Evolutionary conservation across 2,113 vertebrate species (phyloP).

Genomic region (Synchiropus splendidus): DNA sequence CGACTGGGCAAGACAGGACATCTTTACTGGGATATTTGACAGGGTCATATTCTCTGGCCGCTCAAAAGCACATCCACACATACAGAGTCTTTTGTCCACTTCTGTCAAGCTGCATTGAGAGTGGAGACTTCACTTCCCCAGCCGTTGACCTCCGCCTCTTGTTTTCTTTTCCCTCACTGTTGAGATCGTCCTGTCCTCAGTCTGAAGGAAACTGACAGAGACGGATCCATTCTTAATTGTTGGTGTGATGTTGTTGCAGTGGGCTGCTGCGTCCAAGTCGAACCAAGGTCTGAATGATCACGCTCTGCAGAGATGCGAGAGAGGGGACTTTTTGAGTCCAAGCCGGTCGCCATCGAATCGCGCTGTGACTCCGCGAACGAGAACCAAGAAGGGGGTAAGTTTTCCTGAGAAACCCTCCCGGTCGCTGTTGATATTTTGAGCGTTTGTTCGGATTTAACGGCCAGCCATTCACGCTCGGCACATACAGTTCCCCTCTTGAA

Average conservation of each 20-base stretch:
- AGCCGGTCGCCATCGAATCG: constrained; percentile 42
- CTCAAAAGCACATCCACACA: constrained; percentile 34
- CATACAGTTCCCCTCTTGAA: constrained; percentile 2
- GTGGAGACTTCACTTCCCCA: constrained; percentile 41
- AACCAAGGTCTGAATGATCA: constrained; percentile 32
- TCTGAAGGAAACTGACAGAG: constrained; percentile 3
- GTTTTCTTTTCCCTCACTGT: constrained; percentile 44
- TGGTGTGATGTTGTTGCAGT: constrained; percentile 69
- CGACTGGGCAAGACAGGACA: constrained; percentile 40
- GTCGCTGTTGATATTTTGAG: not conserved
- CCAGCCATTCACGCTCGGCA: not conserved
- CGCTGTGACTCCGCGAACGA: constrained; percentile 35
- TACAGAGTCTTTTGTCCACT: constrained; percentile 43
- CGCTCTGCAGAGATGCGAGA: constrained; percentile 35
- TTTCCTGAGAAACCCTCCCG: constrained; percentile 5
- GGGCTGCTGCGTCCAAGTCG: constrained; percentile 26
- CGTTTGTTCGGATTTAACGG: not conserved
- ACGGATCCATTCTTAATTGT: constrained; percentile 18
- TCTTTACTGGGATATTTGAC: constrained; percentile 52
- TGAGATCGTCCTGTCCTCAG: constrained; percentile 40
- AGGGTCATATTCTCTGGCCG: constrained; percentile 50
- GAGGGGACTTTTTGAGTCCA: constrained; percentile 42
- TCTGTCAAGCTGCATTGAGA: constrained; percentile 36
- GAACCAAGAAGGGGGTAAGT: constrained; percentile 67
- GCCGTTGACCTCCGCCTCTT: constrained; percentile 45